Conservation (phyloP, 1,140 invertebrate species). For the Bicyclus anynana region DNA sequence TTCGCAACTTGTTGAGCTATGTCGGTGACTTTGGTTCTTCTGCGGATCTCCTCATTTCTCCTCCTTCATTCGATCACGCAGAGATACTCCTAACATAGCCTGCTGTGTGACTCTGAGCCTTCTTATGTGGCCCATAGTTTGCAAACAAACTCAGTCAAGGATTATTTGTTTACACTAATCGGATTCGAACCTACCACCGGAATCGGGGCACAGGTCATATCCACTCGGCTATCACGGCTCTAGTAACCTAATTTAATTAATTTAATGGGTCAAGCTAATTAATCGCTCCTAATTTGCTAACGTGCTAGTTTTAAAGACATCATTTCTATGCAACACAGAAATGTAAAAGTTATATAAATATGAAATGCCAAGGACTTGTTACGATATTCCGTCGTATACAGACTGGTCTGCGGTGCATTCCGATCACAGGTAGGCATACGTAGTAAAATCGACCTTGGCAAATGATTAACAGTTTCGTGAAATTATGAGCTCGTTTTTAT, state of each 20-base stretch:
- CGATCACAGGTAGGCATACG: no score
- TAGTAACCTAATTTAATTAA: not conserved
- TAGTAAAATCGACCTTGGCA: conserved; percentile 11
- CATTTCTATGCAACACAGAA: not conserved
- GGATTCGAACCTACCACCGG: no score
- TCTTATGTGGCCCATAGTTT: no score
- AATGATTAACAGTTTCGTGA: not conserved
- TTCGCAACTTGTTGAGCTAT: no score
- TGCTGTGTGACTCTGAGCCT: no score
- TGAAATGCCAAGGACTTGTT: conserved; percentile 6
- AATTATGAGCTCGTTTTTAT: not conserved
- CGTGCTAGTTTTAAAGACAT: not conserved
- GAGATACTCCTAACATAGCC: no score
- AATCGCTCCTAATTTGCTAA: not conserved
- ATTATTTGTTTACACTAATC: no score
- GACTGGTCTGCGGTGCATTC: not conserved
- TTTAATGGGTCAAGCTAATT: not conserved
- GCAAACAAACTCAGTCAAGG: no score
- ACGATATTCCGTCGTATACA: not conserved
- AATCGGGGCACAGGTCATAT: no score
- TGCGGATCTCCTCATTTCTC: no score
- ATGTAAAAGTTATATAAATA: conserved; percentile 14
- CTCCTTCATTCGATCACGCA: no score
- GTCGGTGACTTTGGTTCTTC: no score
- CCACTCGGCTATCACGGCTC: not conserved